A percentile compares a stretch with the other conserved stretches of the same genome.
Conservation (phyloP, 1,140 invertebrate genomes). For the honey bee (Apis mellifera) region DNA sequence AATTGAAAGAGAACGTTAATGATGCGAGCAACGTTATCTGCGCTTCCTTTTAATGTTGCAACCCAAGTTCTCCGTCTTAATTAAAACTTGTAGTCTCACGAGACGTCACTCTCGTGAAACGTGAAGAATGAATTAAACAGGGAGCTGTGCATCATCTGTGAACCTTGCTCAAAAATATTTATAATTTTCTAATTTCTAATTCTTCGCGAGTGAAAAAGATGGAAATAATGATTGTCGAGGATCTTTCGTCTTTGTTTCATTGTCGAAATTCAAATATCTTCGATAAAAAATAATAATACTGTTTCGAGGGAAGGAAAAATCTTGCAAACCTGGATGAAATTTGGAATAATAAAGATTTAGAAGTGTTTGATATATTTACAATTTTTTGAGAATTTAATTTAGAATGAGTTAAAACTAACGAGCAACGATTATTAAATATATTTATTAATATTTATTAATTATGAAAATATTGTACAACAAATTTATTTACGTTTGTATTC, state of each 20-base stretch:
- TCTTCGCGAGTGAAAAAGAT: not conserved
- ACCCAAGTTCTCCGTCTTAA: not conserved
- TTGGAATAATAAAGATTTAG: no score
- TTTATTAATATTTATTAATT: no score
- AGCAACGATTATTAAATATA: no score
- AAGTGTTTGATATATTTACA: no score
- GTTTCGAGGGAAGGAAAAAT: no score
- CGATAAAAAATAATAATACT: no score
- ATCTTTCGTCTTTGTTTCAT: no score
- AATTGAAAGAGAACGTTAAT: not conserved
- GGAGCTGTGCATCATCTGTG: not conserved
- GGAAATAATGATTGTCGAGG: not conserved
- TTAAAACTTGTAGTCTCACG: conserved; percentile 16
- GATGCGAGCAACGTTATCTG: not conserved
- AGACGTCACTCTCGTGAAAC: not conserved
- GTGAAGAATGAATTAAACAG: not conserved
- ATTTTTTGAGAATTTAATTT: no score
- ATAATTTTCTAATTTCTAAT: not conserved
- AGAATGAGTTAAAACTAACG: no score
- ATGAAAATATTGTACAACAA: no score
- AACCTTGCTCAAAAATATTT: not conserved
- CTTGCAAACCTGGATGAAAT: no score
- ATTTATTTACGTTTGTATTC: no score
- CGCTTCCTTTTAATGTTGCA: not conserved
- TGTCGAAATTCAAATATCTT: not conserved